Evolutionary conservation across 1,140 invertebrate genomes (phyloP).

Genomic region (Octopus bimaculoides): DNA sequence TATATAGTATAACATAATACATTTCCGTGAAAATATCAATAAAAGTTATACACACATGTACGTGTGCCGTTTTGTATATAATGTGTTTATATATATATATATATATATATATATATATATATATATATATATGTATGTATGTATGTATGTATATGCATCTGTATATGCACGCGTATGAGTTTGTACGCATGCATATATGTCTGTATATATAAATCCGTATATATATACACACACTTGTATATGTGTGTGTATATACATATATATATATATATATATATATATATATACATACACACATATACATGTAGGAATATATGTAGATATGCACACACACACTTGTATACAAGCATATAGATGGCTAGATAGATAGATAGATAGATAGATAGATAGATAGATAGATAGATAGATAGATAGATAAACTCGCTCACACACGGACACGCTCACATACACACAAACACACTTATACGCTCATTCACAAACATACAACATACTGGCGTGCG

Average conservation of each 20-base stretch:
- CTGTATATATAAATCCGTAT: background rate
- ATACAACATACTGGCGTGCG: background rate
- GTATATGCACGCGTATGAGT: background rate
- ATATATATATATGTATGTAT: background rate
- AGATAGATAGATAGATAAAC: too few relatives aligned
- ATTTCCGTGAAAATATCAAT: too few relatives aligned
- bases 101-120: background rate
- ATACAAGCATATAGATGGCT: background rate
- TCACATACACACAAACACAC: too few relatives aligned
- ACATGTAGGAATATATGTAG: background rate
- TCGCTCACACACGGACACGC: too few relatives aligned
- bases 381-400: too few relatives aligned
- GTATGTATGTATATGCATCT: background rate
- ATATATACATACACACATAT: background rate
- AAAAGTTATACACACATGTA: too few relatives aligned
- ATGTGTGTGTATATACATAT: background rate
- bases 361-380: background rate
- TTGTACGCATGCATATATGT: background rate
- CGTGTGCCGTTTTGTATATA: background rate
- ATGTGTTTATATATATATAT: background rate
- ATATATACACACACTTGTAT: background rate
- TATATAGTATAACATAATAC: too few relatives aligned
- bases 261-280: conserved; percentile 1
- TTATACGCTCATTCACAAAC: background rate
- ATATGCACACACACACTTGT: background rate